These are phyloP conservation scores for Phylloscopus trochilus DNA, from an alignment of 2,113 vertebrate species.

Conservation along the genomic window DNA sequence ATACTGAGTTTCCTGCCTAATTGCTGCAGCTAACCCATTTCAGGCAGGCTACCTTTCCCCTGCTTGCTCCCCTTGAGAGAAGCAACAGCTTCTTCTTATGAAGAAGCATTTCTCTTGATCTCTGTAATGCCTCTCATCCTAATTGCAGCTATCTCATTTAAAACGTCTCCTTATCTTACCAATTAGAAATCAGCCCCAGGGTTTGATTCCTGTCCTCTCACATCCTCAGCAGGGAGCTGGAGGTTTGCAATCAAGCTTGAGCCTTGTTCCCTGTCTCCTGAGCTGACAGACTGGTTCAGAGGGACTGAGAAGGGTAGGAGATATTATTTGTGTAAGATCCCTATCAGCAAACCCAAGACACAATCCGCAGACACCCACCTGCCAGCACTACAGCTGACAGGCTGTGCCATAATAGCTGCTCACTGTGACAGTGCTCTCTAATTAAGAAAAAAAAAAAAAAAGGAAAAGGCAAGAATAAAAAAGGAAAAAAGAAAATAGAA, in stretches of 20 bases:
- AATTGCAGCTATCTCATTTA: conserved; percentile 36
- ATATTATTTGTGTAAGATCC: background rate
- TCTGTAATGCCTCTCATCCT: conserved; percentile 37
- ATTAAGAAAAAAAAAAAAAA: background rate
- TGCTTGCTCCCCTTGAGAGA: background rate
- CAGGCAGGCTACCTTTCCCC: background rate
- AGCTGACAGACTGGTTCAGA: background rate
- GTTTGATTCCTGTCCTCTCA: background rate
- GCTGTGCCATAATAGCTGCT: background rate
- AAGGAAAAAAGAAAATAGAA: background rate
- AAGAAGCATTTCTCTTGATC: conserved; percentile 34
- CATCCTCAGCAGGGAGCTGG: background rate
- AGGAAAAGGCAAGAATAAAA: background rate
- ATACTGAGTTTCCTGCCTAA: background rate
- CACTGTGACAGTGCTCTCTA: background rate
- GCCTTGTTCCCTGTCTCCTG: background rate
- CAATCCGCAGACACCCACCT: background rate
- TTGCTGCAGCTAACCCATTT: background rate
- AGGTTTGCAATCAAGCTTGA: background rate
- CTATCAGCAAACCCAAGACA: background rate
- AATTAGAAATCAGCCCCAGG: background rate
- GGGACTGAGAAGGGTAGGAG: background rate
- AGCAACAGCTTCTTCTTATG: background rate
- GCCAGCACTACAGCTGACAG: background rate
- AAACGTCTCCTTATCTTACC: background rate